Evolutionary conservation across 2,113 vertebrate genomes (phyloP).

Genomic region (Fregetta grallaria): DNA sequence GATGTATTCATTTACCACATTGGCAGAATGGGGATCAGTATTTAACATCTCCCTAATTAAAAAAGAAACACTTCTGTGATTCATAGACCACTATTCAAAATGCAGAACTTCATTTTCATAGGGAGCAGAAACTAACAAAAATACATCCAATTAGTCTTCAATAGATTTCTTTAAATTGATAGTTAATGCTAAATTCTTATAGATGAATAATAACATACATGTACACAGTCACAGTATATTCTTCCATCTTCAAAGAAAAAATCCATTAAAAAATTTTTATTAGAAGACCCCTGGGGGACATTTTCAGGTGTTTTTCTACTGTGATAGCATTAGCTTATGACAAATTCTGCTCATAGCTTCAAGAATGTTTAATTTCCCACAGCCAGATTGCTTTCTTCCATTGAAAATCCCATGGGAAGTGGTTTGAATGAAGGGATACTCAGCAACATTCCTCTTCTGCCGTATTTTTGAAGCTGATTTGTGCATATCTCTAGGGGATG

Average conservation of each 20-base stretch:
- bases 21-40: neutral
- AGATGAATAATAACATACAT: neutral
- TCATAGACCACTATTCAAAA: neutral
- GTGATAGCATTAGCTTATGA: neutral
- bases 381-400: neutral
- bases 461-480: neutral
- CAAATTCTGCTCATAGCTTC: neutral
- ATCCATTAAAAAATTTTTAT: neutral
- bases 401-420: neutral
- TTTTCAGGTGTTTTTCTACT: conserved; percentile 44
- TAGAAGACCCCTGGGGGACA: neutral
- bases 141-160: neutral
- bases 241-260: neutral
- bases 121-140: conserved; percentile 2
- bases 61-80: neutral
- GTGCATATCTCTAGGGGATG: neutral
- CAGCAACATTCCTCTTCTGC: neutral
- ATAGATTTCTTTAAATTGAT: neutral
- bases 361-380: conserved; percentile 23
- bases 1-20: neutral
- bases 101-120: neutral
- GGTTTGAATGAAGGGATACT: conserved; percentile 1
- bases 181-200: neutral
- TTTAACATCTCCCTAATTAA: conserved; percentile 4
- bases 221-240: neutral